Percentiles rank a stretch among this genome's conserved stretches.
Evolutionary conservation across 2,888 invertebrate species (phyloP).

Genomic region (Hypomecis punctinalis): DNA sequence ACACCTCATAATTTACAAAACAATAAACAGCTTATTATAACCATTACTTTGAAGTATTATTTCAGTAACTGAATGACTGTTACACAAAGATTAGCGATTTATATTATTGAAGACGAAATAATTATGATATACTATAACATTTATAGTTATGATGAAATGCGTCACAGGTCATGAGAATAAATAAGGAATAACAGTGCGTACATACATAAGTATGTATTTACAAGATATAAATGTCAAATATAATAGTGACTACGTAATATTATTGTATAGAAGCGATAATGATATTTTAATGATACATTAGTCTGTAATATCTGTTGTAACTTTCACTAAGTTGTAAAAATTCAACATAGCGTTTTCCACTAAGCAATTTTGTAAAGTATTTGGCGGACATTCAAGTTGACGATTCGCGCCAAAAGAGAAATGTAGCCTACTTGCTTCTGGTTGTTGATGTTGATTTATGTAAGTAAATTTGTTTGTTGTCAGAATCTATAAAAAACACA

Average conservation of each 20-base stretch:
- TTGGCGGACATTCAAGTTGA: constrained; percentile 31
- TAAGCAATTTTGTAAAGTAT: constrained; percentile 29
- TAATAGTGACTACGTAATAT: constrained; percentile 22
- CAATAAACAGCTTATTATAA: constrained; percentile 5
- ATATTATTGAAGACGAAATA: constrained; percentile 4
- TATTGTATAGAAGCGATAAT: constrained; percentile 16
- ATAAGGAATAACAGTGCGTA: constrained; percentile 8
- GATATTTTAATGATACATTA: constrained; percentile 18
- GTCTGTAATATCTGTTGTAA: constrained; percentile 7
- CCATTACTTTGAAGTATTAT: background rate
- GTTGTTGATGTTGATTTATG: constrained; percentile 14
- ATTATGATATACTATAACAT: background rate
- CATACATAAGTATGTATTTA: background rate
- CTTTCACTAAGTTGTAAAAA: constrained; percentile 30
- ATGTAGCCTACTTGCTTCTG: constrained; percentile 11
- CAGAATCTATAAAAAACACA: too few relatives aligned
- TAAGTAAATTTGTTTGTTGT: background rate
- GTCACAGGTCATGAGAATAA: constrained; percentile 25
- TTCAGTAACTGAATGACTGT: background rate
- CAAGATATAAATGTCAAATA: constrained; percentile 23
- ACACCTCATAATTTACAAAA: constrained; percentile 6
- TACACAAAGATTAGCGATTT: background rate
- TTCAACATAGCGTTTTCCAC: constrained; percentile 15
- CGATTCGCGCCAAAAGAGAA: constrained; percentile 27
- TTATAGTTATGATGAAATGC: constrained; percentile 13